Evolutionary conservation across 2,888 invertebrate species (phyloP).

Genomic region (Sylvicola cinctus): DNA sequence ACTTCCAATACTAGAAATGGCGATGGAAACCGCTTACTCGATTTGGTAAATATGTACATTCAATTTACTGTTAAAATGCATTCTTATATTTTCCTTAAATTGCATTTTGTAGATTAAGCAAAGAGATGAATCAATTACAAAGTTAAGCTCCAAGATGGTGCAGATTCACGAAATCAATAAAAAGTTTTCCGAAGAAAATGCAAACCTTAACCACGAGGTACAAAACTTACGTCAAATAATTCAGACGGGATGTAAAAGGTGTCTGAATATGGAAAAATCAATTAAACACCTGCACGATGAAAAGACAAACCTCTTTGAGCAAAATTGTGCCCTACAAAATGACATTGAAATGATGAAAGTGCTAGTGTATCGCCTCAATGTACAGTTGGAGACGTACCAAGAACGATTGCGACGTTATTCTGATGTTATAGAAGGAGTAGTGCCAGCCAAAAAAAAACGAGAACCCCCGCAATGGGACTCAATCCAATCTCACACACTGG

Average conservation of each 20-base stretch:
- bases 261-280: too few species aligned
- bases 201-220: constrained; percentile 30
- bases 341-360: constrained; percentile 58
- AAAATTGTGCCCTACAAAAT: constrained; percentile 34
- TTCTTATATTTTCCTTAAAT: too few species aligned
- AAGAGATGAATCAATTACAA: constrained; percentile 36
- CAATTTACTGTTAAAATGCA: too few species aligned
- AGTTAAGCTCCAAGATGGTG: constrained; percentile 38
- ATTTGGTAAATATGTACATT: too few species aligned
- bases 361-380: constrained; percentile 54
- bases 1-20: background rate
- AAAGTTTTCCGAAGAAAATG: constrained; percentile 39
- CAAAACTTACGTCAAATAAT: constrained; percentile 27
- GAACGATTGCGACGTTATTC: constrained; percentile 32
- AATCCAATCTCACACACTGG: constrained; percentile 21
- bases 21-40: background rate
- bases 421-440: constrained; percentile 2
- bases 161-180: constrained; percentile 37
- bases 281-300: too few species aligned
- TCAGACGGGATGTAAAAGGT: too few species aligned
- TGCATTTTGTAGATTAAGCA: constrained; percentile 36
- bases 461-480: constrained; percentile 10
- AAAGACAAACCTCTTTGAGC: too few species aligned
- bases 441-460: background rate
- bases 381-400: constrained; percentile 57